Evolutionary conservation across 2,888 invertebrate species (phyloP), one percentile per base, ranked within the genome.

Genomic region (Empis stercorea): DNA sequence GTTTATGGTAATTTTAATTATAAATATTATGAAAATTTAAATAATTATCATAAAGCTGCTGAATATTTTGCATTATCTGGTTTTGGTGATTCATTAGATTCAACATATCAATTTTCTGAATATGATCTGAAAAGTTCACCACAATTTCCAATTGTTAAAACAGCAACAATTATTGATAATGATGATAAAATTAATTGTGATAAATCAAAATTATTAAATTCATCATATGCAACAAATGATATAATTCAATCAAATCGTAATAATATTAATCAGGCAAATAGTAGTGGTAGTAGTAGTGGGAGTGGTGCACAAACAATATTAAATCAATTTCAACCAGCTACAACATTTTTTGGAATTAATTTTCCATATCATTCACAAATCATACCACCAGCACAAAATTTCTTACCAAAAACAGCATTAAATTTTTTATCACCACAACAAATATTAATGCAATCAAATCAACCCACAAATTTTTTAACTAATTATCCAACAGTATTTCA

Each of bases 51-150:
- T 27, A 44, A 44, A 14, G 44, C 44, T 5, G 44, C 44, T 2
- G 44, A 44, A 36, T 13, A 36, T 36, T 44, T 30, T 44, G 42
- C 42, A 14, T 20, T 44, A 14, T 23, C n/a, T 36, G 44, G 36
- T 30, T 42, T 42, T 42, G 16, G 16, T 13, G 42, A 42, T 16
- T 42, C 30, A 30, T 15, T 30, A 13, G 30, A 42, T 16, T 30
- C 30, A 42, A 42, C 15, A 42, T 42, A 30, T 42, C 40, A 42
- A 30, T 42, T 42, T 37, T 32, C 32, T n/a, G n/a, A 32, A 13
- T 32, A 32, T n/a, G n/a, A 32, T 32, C 7, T n/a, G n/a, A 32
- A 27, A 27, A 27, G 23, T 27, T 27, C 23, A 27, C 23, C 23
- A 27, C 23, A 27, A 27, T 27, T 27, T 27, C 23, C 23, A 27